Conservation (phyloP, 2,113 vertebrate species). For the Rousettus leschenaultii region DNA sequence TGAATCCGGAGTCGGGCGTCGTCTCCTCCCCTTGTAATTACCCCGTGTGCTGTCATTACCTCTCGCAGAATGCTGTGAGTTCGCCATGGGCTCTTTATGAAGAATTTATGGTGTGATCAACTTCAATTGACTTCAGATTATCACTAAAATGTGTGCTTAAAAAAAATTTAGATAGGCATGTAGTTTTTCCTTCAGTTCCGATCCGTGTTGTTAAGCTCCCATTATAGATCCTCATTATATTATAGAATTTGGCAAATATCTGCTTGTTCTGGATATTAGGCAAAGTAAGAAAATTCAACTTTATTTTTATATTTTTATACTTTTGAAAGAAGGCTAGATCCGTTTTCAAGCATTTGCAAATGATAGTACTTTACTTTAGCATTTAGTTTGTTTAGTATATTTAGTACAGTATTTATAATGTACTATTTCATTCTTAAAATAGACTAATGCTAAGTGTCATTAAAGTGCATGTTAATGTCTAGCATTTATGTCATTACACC, state of each 20-base stretch:
- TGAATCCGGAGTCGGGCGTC: background rate
- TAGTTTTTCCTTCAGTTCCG: background rate
- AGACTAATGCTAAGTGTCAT: background rate
- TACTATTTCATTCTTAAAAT: background rate
- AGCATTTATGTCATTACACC: background rate
- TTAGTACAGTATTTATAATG: background rate
- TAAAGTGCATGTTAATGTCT: background rate
- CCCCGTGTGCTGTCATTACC: background rate
- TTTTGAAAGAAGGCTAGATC: background rate
- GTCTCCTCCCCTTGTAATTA: background rate
- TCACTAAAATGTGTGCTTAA: conserved; percentile 10
- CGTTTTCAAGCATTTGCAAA: background rate
- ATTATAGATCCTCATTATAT: background rate
- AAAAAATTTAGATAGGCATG: background rate
- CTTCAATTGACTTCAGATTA: conserved; percentile 15
- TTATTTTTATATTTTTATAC: background rate
- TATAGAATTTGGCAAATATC: background rate
- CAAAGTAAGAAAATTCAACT: background rate
- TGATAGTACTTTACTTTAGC: background rate
- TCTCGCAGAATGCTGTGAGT: background rate
- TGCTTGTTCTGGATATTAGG: background rate
- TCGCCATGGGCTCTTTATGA: conserved; percentile 38
- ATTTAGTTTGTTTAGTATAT: background rate
- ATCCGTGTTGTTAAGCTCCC: background rate
- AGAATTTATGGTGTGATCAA: conserved; percentile 17